Percentiles rank a stretch among this genome's conserved stretches.
Evolutionary conservation across 1,140 invertebrate species (phyloP).

Genomic region (Anoplophora glabripennis): DNA sequence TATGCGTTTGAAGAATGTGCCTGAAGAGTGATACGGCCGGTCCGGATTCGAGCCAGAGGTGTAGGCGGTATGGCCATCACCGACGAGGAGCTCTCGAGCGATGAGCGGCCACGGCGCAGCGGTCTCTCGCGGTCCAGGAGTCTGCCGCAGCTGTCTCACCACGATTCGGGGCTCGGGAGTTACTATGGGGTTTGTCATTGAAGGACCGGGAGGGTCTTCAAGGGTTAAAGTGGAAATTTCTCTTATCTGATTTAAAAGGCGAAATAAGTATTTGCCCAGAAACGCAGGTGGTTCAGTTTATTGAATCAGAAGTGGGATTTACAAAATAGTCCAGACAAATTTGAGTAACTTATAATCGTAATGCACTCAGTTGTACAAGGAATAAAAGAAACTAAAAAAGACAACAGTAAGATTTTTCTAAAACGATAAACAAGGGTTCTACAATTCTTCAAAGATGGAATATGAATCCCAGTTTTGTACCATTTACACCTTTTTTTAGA

Average conservation of each 20-base stretch:
- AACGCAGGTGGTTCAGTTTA: not conserved
- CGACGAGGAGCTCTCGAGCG: slow-evolving; percentile 39
- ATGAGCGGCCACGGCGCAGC: slow-evolving; percentile 37
- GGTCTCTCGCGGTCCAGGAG: slow-evolving; percentile 48
- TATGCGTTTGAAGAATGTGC: slow-evolving; percentile 20
- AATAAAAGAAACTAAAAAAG: too few species aligned
- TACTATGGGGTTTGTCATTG: slow-evolving; percentile 46
- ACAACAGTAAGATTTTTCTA: too few species aligned
- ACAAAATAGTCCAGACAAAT: too few species aligned
- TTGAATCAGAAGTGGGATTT: not conserved
- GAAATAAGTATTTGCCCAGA: not conserved
- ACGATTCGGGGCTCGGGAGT: slow-evolving; percentile 50
- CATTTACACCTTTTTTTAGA: too few species aligned
- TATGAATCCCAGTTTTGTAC: too few species aligned
- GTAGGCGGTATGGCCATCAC: slow-evolving; percentile 31
- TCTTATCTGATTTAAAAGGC: not conserved
- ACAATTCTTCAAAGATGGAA: too few species aligned
- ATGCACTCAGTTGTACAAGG: too few species aligned
- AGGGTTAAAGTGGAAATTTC: too few species aligned
- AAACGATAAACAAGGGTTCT: too few species aligned
- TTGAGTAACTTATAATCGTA: too few species aligned
- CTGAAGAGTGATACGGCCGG: slow-evolving; percentile 6
- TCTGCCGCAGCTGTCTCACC: slow-evolving; percentile 50
- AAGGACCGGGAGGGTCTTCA: not conserved
- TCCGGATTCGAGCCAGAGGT: slow-evolving; percentile 10